phyloP scores from a whole-genome alignment of 2,888 invertebrate species.

The Mythimna vitellina region DNA sequence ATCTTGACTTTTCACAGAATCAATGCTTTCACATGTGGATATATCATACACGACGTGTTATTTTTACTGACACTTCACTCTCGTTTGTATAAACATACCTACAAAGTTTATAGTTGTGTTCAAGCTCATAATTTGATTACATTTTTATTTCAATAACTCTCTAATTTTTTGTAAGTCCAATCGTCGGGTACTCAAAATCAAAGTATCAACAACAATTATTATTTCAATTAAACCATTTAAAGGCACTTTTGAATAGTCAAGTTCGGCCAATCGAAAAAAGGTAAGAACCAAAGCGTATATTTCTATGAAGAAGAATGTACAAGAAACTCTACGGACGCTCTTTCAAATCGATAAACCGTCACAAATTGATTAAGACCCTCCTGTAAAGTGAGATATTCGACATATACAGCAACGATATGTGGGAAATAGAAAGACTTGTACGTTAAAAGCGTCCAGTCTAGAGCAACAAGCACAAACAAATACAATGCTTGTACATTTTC shows the following conservation, averaged over 20 bases:
- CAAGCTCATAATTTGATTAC: neutral
- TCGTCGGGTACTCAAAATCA: neutral
- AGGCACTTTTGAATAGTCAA: too few relatives aligned
- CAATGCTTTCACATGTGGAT: constrained; percentile 67
- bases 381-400: too few relatives aligned
- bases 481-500: too few relatives aligned
- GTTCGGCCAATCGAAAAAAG: too few relatives aligned
- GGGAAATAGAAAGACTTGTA: too few relatives aligned
- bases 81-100: neutral
- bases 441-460: too few relatives aligned
- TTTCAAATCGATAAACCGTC: too few relatives aligned
- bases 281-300: too few relatives aligned
- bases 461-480: neutral
- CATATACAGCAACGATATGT: too few relatives aligned
- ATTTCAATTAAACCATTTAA: neutral
- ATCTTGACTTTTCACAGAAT: constrained; percentile 75
- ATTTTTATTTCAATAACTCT: neutral
- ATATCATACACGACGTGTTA: constrained; percentile 26
- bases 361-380: too few relatives aligned
- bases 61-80: constrained; percentile 3
- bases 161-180: neutral
- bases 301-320: too few relatives aligned
- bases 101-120: neutral
- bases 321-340: too few relatives aligned
- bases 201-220: neutral